Conservation (phyloP, 2,888 invertebrate species). For the Eristalis tenax region DNA sequence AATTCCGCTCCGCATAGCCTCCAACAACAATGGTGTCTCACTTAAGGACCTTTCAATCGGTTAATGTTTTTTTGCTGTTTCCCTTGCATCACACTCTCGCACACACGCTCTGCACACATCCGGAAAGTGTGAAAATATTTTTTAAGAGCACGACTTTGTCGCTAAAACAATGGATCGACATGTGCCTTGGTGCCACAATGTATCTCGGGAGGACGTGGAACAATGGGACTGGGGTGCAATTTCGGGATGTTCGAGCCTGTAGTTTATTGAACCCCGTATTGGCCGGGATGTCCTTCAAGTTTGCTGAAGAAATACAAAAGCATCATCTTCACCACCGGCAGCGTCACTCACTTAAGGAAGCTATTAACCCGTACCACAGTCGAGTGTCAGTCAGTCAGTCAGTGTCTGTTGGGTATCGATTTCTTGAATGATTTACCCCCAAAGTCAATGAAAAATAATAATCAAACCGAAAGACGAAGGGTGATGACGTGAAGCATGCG, state of each 20-base stretch:
- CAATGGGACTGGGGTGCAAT: conserved; percentile 16
- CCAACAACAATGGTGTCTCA: conserved; percentile 58
- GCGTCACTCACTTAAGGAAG: neutral
- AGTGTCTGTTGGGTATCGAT: conserved; percentile 54
- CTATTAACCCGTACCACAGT: neutral
- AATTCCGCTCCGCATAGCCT: conserved; percentile 36
- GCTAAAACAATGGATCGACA: conserved; percentile 35
- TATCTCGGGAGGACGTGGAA: neutral
- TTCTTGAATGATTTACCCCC: conserved; percentile 34
- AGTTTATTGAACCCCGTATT: conserved; percentile 59
- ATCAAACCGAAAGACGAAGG: conserved; percentile 16
- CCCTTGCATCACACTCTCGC: neutral
- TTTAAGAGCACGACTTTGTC: conserved; percentile 9
- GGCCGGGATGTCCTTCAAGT: conserved; percentile 33
- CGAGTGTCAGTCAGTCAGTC: neutral
- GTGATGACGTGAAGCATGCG: conserved; percentile 1
- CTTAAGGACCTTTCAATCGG: conserved; percentile 66
- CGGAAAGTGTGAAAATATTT: conserved; percentile 27
- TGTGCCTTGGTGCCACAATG: conserved; percentile 23
- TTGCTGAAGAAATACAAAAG: neutral
- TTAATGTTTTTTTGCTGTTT: conserved; percentile 53
- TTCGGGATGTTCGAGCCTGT: neutral
- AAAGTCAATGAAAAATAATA: conserved; percentile 23
- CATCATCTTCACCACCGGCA: neutral
- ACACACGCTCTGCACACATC: neutral